A percentile compares a stretch with the other conserved stretches of the same genome.
Conservation (phyloP, 2,888 invertebrate species). For the Coremacera marginata region DNA sequence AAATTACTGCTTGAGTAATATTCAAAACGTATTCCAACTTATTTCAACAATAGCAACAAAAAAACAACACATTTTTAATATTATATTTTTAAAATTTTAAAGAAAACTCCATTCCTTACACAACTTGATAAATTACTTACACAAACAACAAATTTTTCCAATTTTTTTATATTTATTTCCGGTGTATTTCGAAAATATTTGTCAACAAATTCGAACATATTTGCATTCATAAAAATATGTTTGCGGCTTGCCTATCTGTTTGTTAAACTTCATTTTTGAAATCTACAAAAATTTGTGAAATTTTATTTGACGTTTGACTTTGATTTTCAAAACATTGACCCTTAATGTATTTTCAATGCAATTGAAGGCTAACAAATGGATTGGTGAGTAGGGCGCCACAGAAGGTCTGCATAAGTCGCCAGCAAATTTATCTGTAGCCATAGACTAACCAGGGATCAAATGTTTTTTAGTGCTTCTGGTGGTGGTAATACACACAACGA, state of each 20-base stretch:
- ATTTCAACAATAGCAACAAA: too few species aligned
- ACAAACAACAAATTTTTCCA: too few species aligned
- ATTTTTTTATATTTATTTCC: not conserved
- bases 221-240: not conserved
- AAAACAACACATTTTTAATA: too few species aligned
- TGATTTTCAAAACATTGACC: conserved; percentile 34
- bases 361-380: conserved; percentile 48
- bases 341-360: conserved; percentile 57
- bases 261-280: conserved; percentile 24
- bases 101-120: too few species aligned
- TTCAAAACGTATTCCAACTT: too few species aligned
- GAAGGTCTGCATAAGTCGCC: not conserved
- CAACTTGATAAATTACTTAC: too few species aligned
- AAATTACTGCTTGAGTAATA: too few species aligned
- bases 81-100: too few species aligned
- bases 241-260: conserved; percentile 9
- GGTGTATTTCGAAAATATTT: not conserved
- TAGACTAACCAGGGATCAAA: not conserved
- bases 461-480: conserved; percentile 31
- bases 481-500: conserved; percentile 28
- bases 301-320: conserved; percentile 35
- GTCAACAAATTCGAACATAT: not conserved
- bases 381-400: conserved; percentile 50
- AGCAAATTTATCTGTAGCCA: not conserved
- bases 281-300: conserved; percentile 17